Base-by-base conservation (phyloP, 2,888 invertebrate species). In the Drosophila parthenogenetica region DNA sequence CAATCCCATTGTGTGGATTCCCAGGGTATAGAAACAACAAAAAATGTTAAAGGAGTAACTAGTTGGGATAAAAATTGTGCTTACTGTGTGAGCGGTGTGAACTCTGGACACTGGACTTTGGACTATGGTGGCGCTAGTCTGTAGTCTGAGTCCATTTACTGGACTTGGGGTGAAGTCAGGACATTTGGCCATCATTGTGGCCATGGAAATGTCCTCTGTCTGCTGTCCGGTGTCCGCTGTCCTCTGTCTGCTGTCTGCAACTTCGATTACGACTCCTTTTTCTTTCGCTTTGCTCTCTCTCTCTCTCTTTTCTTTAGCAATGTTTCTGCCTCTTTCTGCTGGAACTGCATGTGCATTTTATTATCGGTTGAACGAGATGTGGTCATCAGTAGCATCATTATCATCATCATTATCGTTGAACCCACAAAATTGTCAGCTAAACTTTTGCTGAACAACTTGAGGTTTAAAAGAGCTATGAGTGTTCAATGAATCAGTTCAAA, bases 121-220 rank as follows among this genome's bases (percentile, higher is more conserved):
- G 40, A 51, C 22, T 14, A 16, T 13, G 59, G n/a, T 51, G 39
- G 50, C 29, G 7, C 8, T 29, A 29, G 29, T 8, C 46, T 46
- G 46, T 11, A 16, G 49, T 32, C 64, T 8, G 29, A 29, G 29
- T 35, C 35, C 46, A 51, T 49, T 22, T 11, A 16, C 40, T 25
- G 53, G 32, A 49, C 55, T 19, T 39, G 45, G 49, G 40, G 32
- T 49, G 16, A 29, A 35, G 22, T 7, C 50, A n/a, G 62, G 57
- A 63, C 66, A 77, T 73, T 73, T 71, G 83, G 81, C 84, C 84
- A 70, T 78, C 75, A 73, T 73, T 86, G 87, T 70, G 81, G 72
- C 58, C 73, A 68, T 66, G 49, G 43, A 61, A 53, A 60, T 61
- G 73, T 69, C 68, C 35, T 46, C 14, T 10, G 35, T 35, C 35